Conservation (phyloP, 2,113 vertebrate species). For the Andinoacara biseriatus region DNA sequence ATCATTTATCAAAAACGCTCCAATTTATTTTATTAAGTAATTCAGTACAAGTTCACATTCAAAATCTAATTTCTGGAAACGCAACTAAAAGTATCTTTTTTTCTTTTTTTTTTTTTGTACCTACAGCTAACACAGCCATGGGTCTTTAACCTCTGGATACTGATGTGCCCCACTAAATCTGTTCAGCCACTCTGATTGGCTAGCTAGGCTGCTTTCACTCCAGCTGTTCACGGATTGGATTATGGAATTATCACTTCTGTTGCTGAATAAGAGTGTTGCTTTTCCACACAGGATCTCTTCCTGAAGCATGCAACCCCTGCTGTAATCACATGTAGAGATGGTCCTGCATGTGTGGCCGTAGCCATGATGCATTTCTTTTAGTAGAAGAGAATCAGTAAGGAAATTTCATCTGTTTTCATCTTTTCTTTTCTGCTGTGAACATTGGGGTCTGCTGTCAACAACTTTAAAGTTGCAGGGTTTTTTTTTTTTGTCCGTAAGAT, state of each 20-base stretch:
- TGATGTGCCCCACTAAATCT: slow-evolving; percentile 50
- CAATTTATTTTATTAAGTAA: too few species aligned
- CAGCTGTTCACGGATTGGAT: slow-evolving; percentile 76
- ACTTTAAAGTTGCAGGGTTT: not conserved
- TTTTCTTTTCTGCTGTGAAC: not conserved
- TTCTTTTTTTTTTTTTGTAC: not conserved
- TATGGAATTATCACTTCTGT: slow-evolving; percentile 66
- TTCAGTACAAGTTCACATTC: not conserved
- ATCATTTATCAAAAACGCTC: not conserved
- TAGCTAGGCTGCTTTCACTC: slow-evolving; percentile 59
- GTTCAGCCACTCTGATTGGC: slow-evolving; percentile 63
- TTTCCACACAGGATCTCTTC: slow-evolving; percentile 37
- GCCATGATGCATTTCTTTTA: not conserved
- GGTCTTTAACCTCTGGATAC: slow-evolving; percentile 35
- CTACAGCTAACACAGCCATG: not conserved
- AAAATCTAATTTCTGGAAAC: not conserved
- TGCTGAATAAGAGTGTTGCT: slow-evolving; percentile 55
- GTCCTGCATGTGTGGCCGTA: not conserved
- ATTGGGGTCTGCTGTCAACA: not conserved
- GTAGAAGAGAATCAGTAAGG: not conserved
- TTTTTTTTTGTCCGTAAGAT: too few species aligned
- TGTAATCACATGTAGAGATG: slow-evolving; percentile 12
- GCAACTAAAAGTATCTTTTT: not conserved
- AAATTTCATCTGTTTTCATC: not conserved
- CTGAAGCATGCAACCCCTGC: slow-evolving; percentile 1